Evolutionary conservation across 2,888 invertebrate genomes (phyloP).

Genomic region (Epiperipatus broadwayi): DNA sequence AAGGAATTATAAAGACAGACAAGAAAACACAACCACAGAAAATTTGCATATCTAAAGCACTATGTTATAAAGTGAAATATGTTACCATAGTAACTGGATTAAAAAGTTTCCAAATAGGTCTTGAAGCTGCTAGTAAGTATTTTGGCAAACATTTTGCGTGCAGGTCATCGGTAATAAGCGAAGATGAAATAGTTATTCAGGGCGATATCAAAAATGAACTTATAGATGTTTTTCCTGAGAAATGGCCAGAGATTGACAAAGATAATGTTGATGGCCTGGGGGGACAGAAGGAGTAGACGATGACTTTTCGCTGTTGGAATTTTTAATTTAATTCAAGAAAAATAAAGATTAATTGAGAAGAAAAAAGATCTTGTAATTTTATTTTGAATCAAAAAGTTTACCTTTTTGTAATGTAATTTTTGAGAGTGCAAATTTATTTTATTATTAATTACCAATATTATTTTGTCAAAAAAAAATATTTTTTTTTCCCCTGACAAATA

Average conservation of each 20-base stretch:
- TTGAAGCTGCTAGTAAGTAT: constrained; percentile 92
- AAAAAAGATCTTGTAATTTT: no score
- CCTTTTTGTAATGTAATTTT: no score
- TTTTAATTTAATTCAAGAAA: no score
- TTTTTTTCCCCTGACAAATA: no score
- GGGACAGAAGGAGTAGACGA: no score
- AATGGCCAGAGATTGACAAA: constrained; percentile 96
- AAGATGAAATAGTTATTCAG: constrained; percentile 98
- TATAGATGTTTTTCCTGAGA: constrained; percentile 91
- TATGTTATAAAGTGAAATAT: constrained; percentile 93
- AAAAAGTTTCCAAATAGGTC: constrained; percentile 84
- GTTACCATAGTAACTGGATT: constrained; percentile 92
- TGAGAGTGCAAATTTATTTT: no score
- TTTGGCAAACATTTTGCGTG: constrained; percentile 96
- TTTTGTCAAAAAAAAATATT: no score
- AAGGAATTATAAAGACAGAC: constrained; percentile 82
- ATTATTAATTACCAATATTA: no score
- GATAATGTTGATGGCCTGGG: no score
- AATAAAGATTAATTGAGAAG: no score
- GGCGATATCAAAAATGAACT: constrained; percentile 97
- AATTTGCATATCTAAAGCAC: constrained; percentile 65
- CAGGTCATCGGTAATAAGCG: constrained; percentile 95
- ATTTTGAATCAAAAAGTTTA: no score
- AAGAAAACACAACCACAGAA: constrained; percentile 62
- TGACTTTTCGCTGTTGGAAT: no score